Conservation (phyloP, 2,113 vertebrate species). For the Thalassarche chlororhynchos region DNA sequence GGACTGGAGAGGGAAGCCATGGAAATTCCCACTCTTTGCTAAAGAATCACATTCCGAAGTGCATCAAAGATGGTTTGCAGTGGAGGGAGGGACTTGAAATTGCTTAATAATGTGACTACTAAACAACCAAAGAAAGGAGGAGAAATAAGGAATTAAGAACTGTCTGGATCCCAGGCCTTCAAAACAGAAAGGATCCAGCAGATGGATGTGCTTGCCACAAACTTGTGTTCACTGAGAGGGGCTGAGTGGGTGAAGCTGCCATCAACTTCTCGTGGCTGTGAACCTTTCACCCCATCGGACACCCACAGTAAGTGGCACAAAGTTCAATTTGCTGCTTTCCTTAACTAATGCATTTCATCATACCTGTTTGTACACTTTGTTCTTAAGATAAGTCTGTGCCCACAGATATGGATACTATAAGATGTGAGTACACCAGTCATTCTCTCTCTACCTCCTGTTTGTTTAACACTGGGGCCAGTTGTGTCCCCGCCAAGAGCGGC, state of each 20-base stretch:
- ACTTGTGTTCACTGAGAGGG: neutral
- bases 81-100: neutral
- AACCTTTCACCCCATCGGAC: neutral
- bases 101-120: neutral
- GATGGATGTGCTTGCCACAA: neutral
- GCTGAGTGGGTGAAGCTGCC: neutral
- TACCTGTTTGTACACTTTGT: neutral
- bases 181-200: neutral
- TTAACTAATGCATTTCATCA: neutral
- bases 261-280: rapidly evolving
- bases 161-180: neutral
- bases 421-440: neutral
- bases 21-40: neutral
- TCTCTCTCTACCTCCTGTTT: neutral
- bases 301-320: neutral
- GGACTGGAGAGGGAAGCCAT: neutral
- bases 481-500: neutral
- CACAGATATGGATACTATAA: neutral
- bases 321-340: neutral
- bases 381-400: neutral
- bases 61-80: neutral
- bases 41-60: neutral
- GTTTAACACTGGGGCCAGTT: neutral
- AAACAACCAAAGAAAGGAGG: neutral
- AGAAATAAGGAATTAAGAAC: neutral